phyloP scores from a whole-genome alignment of 2,113 vertebrate genomes.

The Urocolius indicus region DNA sequence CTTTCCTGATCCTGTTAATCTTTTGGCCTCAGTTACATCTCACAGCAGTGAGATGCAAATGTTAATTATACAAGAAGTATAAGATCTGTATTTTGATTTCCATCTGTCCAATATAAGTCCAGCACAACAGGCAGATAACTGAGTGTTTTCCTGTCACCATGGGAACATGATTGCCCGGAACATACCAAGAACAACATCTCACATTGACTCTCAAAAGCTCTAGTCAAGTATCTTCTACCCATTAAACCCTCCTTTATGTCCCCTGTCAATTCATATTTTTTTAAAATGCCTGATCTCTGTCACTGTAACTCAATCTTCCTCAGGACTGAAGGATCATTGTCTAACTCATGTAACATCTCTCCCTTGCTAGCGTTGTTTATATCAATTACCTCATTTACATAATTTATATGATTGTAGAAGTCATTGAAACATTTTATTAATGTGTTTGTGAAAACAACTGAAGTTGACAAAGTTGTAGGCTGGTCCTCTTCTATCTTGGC shows the following conservation, averaged over 20 bases:
- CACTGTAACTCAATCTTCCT: not conserved
- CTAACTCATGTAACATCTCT: not conserved
- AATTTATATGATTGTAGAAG: not conserved
- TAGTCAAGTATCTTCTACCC: constrained; percentile 4
- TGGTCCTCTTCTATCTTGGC: not conserved
- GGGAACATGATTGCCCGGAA: constrained; percentile 52
- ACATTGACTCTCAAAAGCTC: constrained; percentile 24
- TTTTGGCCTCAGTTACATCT: constrained; percentile 63
- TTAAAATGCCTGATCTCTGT: not conserved
- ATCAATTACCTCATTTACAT: not conserved
- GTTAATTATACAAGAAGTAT: constrained; percentile 64
- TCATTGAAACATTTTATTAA: not conserved
- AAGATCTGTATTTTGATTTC: constrained; percentile 65
- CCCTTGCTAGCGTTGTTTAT: not conserved
- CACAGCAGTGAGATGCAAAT: constrained; percentile 57
- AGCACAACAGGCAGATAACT: constrained; percentile 33
- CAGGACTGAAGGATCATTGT: not conserved
- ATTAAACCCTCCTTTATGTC: not conserved
- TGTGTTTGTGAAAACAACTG: not conserved
- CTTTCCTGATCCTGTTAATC: constrained; percentile 71
- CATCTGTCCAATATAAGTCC: constrained; percentile 59
- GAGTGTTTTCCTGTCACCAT: constrained; percentile 37
- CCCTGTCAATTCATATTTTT: not conserved
- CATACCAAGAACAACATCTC: constrained; percentile 16
- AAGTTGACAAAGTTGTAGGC: not conserved